Conservation (phyloP, 2,113 vertebrate genomes). For the Mastomys coucha region DNA sequence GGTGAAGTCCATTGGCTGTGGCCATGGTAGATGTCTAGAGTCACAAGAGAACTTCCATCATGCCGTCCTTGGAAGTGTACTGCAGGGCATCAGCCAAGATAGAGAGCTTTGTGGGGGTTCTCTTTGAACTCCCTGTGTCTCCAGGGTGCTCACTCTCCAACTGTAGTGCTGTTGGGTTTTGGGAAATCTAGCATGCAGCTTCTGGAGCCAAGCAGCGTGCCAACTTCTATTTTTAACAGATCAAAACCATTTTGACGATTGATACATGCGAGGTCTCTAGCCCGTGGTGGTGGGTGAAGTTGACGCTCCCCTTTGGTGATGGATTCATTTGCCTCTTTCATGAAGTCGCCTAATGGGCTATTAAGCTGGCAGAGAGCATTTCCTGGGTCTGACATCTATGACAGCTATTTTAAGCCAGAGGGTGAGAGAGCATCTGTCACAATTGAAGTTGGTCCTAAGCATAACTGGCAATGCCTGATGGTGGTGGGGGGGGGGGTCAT, state of each 20-base stretch:
- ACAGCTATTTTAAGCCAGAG: slow-evolving; percentile 64
- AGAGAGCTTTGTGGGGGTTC: neutral
- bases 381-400: slow-evolving; percentile 1
- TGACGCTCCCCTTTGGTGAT: slow-evolving; percentile 22
- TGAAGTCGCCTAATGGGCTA: slow-evolving; percentile 23
- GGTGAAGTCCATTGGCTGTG: neutral
- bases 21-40: neutral
- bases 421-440: slow-evolving; percentile 43
- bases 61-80: neutral
- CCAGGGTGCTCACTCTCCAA: neutral
- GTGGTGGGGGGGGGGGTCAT: neutral
- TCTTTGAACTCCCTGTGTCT: neutral
- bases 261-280: neutral
- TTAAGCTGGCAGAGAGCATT: slow-evolving; percentile 23
- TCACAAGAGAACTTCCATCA: neutral
- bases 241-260: neutral
- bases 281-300: neutral
- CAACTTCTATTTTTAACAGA: slow-evolving; percentile 44
- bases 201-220: neutral
- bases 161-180: neutral
- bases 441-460: slow-evolving; percentile 23
- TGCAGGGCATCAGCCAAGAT: neutral
- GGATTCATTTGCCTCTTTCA: slow-evolving; percentile 27
- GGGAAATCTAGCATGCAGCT: neutral
- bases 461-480: neutral